A percentile compares a stretch with the other conserved stretches of the same genome.
Evolutionary conservation across 2,888 invertebrate genomes (phyloP).

Genomic region (Sarcophaga carnaria): DNA sequence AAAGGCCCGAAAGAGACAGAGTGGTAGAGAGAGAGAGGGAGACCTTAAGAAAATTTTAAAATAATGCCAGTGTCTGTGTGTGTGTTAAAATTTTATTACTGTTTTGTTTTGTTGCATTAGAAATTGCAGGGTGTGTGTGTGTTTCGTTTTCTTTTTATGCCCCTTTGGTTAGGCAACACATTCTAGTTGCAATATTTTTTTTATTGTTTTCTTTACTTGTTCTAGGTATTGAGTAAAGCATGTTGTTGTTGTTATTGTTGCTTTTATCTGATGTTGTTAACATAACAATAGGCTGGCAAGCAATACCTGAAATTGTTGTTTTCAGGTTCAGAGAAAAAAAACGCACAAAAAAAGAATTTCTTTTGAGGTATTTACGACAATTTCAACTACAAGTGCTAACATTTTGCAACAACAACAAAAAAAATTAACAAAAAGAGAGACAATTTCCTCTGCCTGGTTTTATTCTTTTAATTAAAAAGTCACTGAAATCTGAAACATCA

Average conservation of each 20-base stretch:
- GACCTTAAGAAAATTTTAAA: too few species aligned
- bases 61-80: too few species aligned
- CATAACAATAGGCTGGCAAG: not conserved
- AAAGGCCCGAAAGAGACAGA: too few species aligned
- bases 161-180: not conserved
- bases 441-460: not conserved
- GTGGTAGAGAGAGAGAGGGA: too few species aligned
- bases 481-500: not conserved
- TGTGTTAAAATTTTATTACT: too few species aligned
- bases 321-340: not conserved
- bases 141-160: not conserved
- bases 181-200: not conserved
- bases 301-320: not conserved
- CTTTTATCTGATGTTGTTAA: not conserved
- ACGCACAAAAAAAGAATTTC: too few species aligned
- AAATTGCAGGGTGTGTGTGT: too few species aligned
- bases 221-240: not conserved
- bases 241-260: not conserved
- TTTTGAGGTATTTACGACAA: not conserved
- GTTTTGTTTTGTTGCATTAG: too few species aligned
- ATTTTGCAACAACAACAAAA: too few species aligned
- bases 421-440: not conserved
- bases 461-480: not conserved
- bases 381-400: not conserved
- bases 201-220: too few species aligned